Evolutionary conservation across 2,113 vertebrate genomes (phyloP).

Genomic region (Callocephalon fimbriatum): DNA sequence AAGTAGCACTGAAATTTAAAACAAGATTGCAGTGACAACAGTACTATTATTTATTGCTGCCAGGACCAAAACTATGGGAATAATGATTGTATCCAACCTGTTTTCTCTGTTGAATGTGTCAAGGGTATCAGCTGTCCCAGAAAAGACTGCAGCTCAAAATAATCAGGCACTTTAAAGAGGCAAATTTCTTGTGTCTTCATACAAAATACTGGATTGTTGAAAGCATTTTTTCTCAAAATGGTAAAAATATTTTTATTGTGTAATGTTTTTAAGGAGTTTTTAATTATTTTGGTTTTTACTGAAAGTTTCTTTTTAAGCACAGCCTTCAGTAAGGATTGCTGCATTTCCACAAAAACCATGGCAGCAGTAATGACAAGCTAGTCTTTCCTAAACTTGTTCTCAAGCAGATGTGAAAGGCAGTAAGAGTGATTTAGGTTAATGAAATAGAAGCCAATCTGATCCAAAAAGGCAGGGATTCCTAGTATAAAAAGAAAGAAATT

Average conservation of each 20-base stretch:
- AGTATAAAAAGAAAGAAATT: not conserved
- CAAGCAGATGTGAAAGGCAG: not conserved
- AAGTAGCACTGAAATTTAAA: not conserved
- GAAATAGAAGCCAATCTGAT: not conserved
- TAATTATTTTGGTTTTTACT: not conserved
- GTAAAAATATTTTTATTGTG: not conserved
- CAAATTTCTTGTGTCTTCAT: not conserved
- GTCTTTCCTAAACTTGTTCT: not conserved
- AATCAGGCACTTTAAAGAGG: not conserved
- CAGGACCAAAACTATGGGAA: not conserved
- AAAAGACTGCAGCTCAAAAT: not conserved
- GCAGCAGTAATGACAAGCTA: not conserved
- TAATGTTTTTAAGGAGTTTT: not conserved
- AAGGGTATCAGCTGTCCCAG: not conserved
- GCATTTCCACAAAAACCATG: not conserved
- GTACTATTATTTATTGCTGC: not conserved
- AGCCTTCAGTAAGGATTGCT: not conserved
- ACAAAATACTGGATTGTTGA: not conserved
- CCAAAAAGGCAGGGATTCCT: not conserved
- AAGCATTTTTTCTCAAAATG: not conserved
- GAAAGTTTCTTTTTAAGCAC: not conserved
- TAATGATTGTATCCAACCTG: not conserved
- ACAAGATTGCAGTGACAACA: not conserved
- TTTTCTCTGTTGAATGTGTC: constrained; percentile 45
- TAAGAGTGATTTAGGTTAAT: not conserved